These are phyloP conservation scores for Mystacides longicornis DNA, from an alignment of 2,888 invertebrate species.

Conservation along the genomic window DNA sequence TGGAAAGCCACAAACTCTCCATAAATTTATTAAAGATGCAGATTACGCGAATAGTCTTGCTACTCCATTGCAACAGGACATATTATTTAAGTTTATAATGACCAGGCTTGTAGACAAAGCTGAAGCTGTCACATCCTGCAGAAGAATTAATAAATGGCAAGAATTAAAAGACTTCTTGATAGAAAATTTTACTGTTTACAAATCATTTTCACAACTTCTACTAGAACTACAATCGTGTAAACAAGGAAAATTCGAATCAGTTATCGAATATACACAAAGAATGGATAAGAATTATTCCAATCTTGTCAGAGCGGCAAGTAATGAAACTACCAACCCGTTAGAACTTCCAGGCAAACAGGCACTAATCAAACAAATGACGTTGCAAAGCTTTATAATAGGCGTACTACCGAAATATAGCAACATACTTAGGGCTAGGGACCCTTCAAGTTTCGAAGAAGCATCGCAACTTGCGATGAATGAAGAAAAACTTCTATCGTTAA, in stretches of 20 bases:
- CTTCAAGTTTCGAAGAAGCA: constrained; percentile 3
- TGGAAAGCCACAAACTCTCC: not conserved
- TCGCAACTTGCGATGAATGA: constrained; percentile 4
- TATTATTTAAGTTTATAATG: not conserved
- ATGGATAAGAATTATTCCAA: not conserved
- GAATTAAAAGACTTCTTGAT: not conserved
- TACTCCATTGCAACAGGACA: not conserved
- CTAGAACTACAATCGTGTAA: not conserved
- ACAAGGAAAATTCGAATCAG: not conserved
- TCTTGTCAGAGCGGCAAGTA: not conserved
- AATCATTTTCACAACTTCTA: not conserved
- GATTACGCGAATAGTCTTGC: not conserved
- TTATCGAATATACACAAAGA: not conserved
- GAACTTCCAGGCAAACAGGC: not conserved
- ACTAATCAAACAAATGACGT: not conserved
- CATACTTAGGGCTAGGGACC: constrained; percentile 1
- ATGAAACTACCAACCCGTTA: not conserved
- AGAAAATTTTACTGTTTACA: not conserved
- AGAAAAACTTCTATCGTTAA: not conserved
- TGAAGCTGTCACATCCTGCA: not conserved
- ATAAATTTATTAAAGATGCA: not conserved
- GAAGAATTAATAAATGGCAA: not conserved
- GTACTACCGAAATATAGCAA: not conserved
- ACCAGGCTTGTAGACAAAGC: not conserved
- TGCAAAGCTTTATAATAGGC: constrained; percentile 1